Percentiles rank a stretch among this genome's conserved stretches.
Conservation (phyloP, 2,888 invertebrate species). For the Acronicta leporina region DNA sequence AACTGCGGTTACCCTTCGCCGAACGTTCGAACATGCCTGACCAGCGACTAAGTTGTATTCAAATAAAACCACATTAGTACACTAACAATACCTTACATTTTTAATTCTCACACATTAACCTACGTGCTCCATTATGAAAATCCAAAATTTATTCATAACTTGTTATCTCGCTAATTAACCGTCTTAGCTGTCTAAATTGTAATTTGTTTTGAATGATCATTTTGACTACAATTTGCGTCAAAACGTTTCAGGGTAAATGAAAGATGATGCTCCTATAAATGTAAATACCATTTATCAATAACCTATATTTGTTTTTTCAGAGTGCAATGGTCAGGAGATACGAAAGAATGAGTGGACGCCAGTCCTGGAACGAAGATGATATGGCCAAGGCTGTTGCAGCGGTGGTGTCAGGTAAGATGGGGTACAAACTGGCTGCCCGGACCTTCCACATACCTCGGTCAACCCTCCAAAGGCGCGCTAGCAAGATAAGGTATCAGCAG, state of each 20-base stretch:
- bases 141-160: slow-evolving; percentile 18
- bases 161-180: slow-evolving; percentile 17
- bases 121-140: slow-evolving; percentile 22
- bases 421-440: slow-evolving; percentile 84
- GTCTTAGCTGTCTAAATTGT: slow-evolving; percentile 21
- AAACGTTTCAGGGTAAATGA: slow-evolving; percentile 18
- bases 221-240: slow-evolving; percentile 47
- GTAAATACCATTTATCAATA: slow-evolving; percentile 22
- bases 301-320: slow-evolving; percentile 66
- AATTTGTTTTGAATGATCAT: slow-evolving; percentile 33
- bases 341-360: slow-evolving; percentile 87
- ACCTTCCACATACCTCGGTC: slow-evolving; percentile 86
- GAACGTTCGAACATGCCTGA: slow-evolving; percentile 68
- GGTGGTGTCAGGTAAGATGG: slow-evolving; percentile 86
- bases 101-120: slow-evolving; percentile 36
- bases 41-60: slow-evolving; percentile 61
- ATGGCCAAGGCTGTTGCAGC: slow-evolving; percentile 87
- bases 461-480: slow-evolving; percentile 84
- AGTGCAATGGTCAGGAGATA: slow-evolving; percentile 86
- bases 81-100: slow-evolving; percentile 48
- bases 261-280: slow-evolving; percentile 7
- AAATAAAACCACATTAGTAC: slow-evolving; percentile 61
- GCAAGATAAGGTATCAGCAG: slow-evolving; percentile 83
- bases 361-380: slow-evolving; percentile 86
- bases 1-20: slow-evolving; percentile 84